Base-by-base conservation (phyloP, 2,888 invertebrate genomes). In the Drosophila rubida region DNA sequence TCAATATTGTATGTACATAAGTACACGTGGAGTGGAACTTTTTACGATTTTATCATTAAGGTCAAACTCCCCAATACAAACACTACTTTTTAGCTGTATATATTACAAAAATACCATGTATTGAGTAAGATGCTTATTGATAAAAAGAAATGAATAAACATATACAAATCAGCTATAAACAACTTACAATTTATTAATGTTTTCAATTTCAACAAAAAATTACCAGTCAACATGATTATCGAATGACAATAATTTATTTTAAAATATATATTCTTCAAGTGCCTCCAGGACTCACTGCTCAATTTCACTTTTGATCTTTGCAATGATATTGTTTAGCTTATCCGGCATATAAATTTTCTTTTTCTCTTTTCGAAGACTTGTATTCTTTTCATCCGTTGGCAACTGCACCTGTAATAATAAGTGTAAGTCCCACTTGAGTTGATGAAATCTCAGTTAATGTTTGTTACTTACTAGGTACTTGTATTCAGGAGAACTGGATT, bases 401-500 rank as follows among this genome's bases (percentile, higher is more conserved):
- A 59, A 30, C 9, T 70, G 76, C 16, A 75, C 9, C 76, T 75
- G 11, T 35, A 68, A 37, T 32, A 42, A 45, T 4, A 32, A n/a
- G 5, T 4, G 32, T n/a, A n/a, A n/a, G n/a, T n/a, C 4, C 2
- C 32, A 32, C 7, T 16, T 1, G 13, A 2, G 22, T 16, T 16
- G 23, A 5, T 0, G 0, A 3, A 22, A 3, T 41, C 16, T 13
- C 1, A 19, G 9, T 1, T 11, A 19, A 2, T 27, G 2, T 7
- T 6, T 2, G 0, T 8, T 37, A 81, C 78, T 69, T 92, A 94
- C 94, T 93, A 94, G 93, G 91, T 95, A 93, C 22, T 94, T 94
- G 88, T 97, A 97, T 91, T 97, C 97, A 0, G 97, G 97, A 37
- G 96, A 97, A 55, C 96, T 90, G 0, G 96, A 93, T 91, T 97